Evolutionary conservation across 2,888 invertebrate genomes (phyloP).

Genomic region (Euplagia quadripunctaria): DNA sequence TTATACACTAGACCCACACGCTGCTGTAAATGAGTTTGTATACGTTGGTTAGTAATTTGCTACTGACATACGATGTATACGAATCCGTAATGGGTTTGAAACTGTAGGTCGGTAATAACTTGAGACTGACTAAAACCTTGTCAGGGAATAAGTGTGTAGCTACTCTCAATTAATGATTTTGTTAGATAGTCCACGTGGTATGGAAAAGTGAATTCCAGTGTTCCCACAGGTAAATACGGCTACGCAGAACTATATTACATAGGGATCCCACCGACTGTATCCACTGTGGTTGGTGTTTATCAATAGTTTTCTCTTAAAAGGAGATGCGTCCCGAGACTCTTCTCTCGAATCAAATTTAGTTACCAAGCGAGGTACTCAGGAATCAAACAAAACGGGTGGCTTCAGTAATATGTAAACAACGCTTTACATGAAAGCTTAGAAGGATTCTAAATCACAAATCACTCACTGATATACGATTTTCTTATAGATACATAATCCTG

Average conservation of each 20-base stretch:
- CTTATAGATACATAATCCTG: no score
- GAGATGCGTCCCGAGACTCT: no score
- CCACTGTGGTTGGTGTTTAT: background rate
- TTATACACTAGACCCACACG: conserved; percentile 2
- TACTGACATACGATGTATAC: background rate
- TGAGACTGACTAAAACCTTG: background rate
- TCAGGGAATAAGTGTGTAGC: background rate
- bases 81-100: background rate
- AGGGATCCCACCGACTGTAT: background rate
- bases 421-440: no score
- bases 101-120: background rate
- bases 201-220: no score
- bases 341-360: background rate
- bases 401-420: no score
- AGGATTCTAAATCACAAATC: no score
- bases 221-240: no score
- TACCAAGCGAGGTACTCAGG: no score
- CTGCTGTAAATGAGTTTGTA: background rate
- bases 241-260: background rate
- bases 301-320: background rate
- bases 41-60: background rate
- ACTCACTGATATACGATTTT: no score
- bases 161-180: background rate
- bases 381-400: no score
- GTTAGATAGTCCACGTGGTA: no score